phyloP scores from a whole-genome alignment of 2,113 vertebrate species.

The Tonatia bakeri region DNA sequence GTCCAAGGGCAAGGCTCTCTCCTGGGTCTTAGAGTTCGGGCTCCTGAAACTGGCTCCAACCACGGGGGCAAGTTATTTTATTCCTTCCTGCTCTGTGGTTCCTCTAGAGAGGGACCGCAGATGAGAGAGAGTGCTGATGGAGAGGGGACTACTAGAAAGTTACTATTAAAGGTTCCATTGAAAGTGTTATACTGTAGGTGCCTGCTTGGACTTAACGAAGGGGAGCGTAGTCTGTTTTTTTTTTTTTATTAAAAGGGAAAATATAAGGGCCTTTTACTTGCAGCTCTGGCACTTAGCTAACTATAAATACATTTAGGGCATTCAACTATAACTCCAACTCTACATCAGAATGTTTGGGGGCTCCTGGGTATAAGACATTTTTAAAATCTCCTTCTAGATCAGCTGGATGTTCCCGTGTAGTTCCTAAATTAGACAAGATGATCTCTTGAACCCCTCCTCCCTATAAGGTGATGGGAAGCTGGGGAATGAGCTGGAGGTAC shows the following conservation, averaged over 20 bases:
- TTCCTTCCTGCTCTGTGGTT: not conserved
- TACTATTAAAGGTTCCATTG: not conserved
- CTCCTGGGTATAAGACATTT: not conserved
- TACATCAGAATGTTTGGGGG: not conserved
- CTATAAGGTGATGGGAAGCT: not conserved
- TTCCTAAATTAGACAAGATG: not conserved
- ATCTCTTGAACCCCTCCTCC: not conserved
- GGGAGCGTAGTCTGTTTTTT: not conserved
- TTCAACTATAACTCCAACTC: not conserved
- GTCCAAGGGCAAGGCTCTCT: not conserved
- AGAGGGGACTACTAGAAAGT: not conserved
- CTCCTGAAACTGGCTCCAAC: not conserved
- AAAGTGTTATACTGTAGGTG: not conserved
- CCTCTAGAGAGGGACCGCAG: not conserved
- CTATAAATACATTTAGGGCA: not conserved
- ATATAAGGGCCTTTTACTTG: not conserved
- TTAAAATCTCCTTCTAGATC: not conserved
- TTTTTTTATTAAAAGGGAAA: not conserved
- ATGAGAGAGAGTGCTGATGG: not conserved
- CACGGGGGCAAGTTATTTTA: fast-evolving
- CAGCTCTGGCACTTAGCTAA: conserved; percentile 13
- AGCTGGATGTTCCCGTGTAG: not conserved
- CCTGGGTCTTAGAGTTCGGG: not conserved
- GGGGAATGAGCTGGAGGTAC: not conserved
- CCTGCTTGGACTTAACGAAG: not conserved